phyloP scores from a whole-genome alignment of 1,140 invertebrate species.

The Nephila pilipes region DNA sequence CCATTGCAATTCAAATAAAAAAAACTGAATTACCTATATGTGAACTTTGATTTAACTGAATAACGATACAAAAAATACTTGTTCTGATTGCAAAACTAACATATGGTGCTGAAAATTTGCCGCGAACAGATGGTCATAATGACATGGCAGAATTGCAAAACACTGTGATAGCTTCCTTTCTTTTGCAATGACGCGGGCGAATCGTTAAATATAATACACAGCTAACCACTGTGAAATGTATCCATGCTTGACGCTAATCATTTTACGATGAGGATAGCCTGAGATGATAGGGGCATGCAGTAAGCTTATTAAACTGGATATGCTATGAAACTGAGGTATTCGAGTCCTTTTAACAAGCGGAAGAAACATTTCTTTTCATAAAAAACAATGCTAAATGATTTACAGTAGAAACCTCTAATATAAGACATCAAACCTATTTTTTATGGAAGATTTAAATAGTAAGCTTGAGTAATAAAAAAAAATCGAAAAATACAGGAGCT shows the following conservation, averaged over 20 bases:
- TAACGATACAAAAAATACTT: constrained; percentile 5
- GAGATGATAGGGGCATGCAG: neutral
- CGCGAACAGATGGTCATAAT: constrained; percentile 28
- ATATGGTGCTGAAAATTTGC: neutral
- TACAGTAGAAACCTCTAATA: no score
- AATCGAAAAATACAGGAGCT: no score
- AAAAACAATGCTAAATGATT: no score
- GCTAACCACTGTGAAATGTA: neutral
- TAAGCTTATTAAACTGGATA: neutral
- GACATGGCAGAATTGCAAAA: neutral
- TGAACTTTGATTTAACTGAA: constrained; percentile 27
- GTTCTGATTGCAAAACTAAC: constrained; percentile 7
- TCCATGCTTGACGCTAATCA: constrained; percentile 36
- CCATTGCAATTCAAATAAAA: neutral
- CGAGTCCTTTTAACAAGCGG: no score
- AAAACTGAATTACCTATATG: neutral
- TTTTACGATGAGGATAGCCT: neutral
- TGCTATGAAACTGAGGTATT: neutral
- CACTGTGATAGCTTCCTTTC: neutral
- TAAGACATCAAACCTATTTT: no score
- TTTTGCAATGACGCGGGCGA: constrained; percentile 4
- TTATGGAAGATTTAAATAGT: no score
- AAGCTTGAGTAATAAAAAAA: no score
- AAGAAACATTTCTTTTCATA: no score
- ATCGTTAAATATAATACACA: constrained; percentile 40